phyloP scores from a whole-genome alignment of 2,113 vertebrate species.

The Pelodiscus sinensis region DNA sequence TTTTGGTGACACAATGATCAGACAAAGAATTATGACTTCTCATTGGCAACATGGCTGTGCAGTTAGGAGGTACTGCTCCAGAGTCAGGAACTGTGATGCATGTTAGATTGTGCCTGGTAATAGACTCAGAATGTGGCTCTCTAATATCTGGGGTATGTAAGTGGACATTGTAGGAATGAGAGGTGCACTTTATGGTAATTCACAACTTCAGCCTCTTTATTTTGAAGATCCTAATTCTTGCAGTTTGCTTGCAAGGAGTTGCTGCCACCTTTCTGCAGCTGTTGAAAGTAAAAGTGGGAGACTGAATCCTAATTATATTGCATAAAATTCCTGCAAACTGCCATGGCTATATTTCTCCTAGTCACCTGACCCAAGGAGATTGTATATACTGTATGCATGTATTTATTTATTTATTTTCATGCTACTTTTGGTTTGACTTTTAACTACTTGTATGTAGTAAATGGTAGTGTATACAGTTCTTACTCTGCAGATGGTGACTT shows the following conservation, averaged over 20 bases:
- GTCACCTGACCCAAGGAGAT: background rate
- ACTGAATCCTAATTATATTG: background rate
- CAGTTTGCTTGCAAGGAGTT: background rate
- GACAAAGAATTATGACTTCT: background rate
- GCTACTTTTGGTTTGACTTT: background rate
- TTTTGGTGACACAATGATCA: background rate
- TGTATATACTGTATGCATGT: background rate
- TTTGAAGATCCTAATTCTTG: background rate
- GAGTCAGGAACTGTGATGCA: background rate
- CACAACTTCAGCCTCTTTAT: background rate
- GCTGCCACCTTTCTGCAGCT: background rate
- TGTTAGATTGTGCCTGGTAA: background rate
- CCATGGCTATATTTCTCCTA: background rate
- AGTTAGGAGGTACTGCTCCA: background rate
- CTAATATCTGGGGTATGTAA: background rate
- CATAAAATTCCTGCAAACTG: background rate
- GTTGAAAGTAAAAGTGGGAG: background rate
- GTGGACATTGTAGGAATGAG: background rate
- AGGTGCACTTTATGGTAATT: background rate
- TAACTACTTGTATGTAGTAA: background rate
- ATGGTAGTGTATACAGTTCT: slow-evolving; percentile 15
- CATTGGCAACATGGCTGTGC: background rate
- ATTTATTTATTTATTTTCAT: background rate
- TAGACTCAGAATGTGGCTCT: background rate
- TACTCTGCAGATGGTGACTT: slow-evolving; percentile 39